A percentile compares a stretch with the other conserved stretches of the same genome.
phyloP scores from a whole-genome alignment of 2,797 vertebrate genomes.

The Calcarius lapponicus region DNA sequence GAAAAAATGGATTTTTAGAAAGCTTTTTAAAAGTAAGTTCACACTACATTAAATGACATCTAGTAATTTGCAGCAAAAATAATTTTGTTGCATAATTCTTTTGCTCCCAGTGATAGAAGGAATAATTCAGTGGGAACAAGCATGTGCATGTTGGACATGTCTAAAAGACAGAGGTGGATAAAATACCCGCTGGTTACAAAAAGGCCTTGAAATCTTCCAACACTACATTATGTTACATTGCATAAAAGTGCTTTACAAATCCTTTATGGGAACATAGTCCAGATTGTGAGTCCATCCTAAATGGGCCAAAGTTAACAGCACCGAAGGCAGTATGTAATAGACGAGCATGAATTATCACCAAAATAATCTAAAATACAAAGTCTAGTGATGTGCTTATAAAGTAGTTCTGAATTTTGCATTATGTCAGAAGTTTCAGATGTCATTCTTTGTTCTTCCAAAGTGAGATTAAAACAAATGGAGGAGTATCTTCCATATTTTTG shows the following conservation, averaged over 20 bases:
- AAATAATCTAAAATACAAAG: not conserved
- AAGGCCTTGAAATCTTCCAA: not conserved
- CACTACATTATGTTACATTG: not conserved
- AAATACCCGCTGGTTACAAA: not conserved
- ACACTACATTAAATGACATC: not conserved
- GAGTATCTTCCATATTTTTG: not conserved
- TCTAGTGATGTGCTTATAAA: not conserved
- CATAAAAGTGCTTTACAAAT: not conserved
- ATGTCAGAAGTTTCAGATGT: not conserved
- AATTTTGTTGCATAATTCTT: not conserved
- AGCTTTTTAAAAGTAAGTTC: not conserved
- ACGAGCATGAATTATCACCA: not conserved
- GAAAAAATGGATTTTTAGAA: not conserved
- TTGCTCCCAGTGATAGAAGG: not conserved
- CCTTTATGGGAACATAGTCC: not conserved
- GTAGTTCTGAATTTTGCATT: not conserved
- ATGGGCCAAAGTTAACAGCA: not conserved
- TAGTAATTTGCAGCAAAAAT: not conserved
- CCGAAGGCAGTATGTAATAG: fast-evolving
- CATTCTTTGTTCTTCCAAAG: not conserved
- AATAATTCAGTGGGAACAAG: not conserved
- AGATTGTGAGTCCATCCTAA: not conserved
- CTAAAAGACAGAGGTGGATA: not conserved
- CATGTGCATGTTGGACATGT: not conserved
- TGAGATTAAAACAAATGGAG: not conserved